Evolutionary conservation across 2,797 vertebrate genomes (phyloP).

Genomic region (Sardinella longiceps): DNA sequence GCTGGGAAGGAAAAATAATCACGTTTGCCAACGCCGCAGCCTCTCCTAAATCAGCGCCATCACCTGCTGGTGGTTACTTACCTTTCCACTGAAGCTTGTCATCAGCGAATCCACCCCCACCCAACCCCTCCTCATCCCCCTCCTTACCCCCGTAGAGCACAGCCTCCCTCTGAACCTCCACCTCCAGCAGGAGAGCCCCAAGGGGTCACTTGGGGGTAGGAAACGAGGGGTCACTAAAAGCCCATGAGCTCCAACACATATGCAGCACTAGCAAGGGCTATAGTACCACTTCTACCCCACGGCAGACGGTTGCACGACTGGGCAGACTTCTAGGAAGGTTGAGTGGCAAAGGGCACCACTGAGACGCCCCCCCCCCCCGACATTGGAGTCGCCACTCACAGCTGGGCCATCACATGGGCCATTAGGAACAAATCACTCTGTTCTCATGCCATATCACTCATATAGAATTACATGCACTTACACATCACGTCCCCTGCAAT

Average conservation of each 20-base stretch:
- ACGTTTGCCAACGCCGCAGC: neutral
- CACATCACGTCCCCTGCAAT: neutral
- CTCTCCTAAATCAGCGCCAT: constrained; percentile 44
- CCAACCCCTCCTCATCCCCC: neutral
- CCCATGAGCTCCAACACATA: too few species aligned
- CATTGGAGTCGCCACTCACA: neutral
- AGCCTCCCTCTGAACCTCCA: too few species aligned
- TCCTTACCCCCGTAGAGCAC: too few species aligned
- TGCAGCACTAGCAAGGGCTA: too few species aligned
- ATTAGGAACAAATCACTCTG: neutral
- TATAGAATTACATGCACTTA: neutral
- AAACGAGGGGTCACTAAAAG: too few species aligned
- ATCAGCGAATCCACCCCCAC: constrained; percentile 21
- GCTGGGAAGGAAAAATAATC: constrained; percentile 28
- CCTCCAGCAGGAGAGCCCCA: too few species aligned
- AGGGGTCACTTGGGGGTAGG: too few species aligned
- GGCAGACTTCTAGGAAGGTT: neutral
- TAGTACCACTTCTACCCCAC: too few species aligned
- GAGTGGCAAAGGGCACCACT: neutral
- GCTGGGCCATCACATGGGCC: constrained; percentile 3
- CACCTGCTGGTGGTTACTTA: constrained; percentile 44
- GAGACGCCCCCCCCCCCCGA: neutral
- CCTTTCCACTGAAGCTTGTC: constrained; percentile 44
- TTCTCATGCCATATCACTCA: neutral
- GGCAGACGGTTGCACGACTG: neutral